Base-by-base conservation (phyloP, 2,888 invertebrate genomes). In the Orchestes rusci region DNA sequence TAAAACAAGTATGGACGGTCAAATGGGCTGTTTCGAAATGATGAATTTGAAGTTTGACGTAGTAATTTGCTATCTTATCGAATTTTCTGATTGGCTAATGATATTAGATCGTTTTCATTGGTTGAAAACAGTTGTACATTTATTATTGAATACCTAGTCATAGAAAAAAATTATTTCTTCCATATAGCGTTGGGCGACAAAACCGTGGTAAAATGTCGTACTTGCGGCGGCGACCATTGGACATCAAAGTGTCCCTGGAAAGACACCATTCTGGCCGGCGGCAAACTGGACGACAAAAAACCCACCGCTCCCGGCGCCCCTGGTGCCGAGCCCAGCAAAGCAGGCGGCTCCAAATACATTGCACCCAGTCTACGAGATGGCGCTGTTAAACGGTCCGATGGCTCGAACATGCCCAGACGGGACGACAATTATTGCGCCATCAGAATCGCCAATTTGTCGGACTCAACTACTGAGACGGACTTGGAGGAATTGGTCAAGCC, bases 181-280 rank as follows among this genome's bases (percentile, higher is more conserved):
- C 12, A 60, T 58, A 36, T 44, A 65, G 69, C 63, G 38, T 45
- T 69, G 50, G 69, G 67, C 17, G 69, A 81, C 59, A 82, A 80
- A 64, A 82, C 81, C 50, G 76, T 83, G 53, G 84, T 87, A 53
- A 89, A 87, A 65, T 94, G 94, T 63, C 80, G 93, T 68, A 86
- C 82, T 48, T 94, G 94, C 67, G 85, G 84, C 61, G 91, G 95
- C 40, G 96, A 96, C 64, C 99, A 99, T 75, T 99, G 96, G 95
- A 95, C 96, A 23, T 83, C 92, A 29, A 88, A 90, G 63, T 99
- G 99, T 75, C 99, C 99, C 1, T 97, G 91, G 79, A 96, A 94
- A 70, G 92, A 95, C 60, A 88, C 90, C 1, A 81, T 82, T 57
- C 72, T 85, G 59, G 82, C 79, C 41, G 81, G 81, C 53, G 71